Evolutionary conservation across 1,140 invertebrate species (phyloP).

Genomic region (Philopotamus ludificatus): DNA sequence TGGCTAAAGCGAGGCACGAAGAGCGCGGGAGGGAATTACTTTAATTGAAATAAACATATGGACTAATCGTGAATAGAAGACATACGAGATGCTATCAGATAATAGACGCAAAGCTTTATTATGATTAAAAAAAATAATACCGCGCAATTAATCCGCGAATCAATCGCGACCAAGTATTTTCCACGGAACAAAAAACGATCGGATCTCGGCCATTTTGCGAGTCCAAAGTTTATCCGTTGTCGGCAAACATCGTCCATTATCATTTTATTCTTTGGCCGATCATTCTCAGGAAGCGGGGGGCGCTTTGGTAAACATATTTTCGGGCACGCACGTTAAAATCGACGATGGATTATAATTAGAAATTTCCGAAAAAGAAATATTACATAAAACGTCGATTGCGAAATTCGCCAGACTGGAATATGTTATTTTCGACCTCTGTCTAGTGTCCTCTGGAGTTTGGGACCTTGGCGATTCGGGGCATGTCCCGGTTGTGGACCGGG

Average conservation of each 20-base stretch:
- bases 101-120: too few species aligned
- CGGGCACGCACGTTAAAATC: background rate
- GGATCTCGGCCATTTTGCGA: too few species aligned
- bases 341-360: background rate
- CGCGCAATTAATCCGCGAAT: too few species aligned
- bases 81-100: too few species aligned
- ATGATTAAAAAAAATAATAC: too few species aligned
- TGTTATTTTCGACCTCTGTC: background rate
- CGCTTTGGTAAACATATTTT: background rate
- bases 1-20: too few species aligned
- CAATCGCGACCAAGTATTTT: too few species aligned
- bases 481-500: slow-evolving; percentile 7
- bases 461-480: slow-evolving; percentile 13
- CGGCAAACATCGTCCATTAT: slow-evolving; percentile 11
- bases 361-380: background rate
- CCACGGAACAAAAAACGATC: too few species aligned
- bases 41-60: too few species aligned
- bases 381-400: background rate
- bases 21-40: too few species aligned
- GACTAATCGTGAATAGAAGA: too few species aligned
- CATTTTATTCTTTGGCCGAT: slow-evolving; percentile 6
- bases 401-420: background rate
- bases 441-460: background rate
- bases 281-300: background rate
- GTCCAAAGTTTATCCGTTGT: too few species aligned